phyloP scores from a whole-genome alignment of 2,888 invertebrate species.

The Choristoneura rosaceana region DNA sequence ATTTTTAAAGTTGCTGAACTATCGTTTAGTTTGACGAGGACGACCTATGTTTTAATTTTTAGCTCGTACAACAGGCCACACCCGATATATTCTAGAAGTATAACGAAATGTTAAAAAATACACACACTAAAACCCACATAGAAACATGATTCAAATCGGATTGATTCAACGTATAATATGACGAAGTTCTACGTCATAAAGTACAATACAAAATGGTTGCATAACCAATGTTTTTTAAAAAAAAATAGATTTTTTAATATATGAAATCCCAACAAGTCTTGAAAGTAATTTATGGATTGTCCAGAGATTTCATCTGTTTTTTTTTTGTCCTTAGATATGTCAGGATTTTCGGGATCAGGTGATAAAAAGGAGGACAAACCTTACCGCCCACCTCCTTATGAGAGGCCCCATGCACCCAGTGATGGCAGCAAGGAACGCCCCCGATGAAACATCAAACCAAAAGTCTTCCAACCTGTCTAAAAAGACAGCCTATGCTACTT shows the following conservation, averaged over 20 bases:
- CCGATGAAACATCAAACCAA: constrained; percentile 31
- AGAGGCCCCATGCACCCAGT: constrained; percentile 61
- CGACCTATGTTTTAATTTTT: too few species aligned
- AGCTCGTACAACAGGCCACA: too few species aligned
- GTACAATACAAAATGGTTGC: neutral
- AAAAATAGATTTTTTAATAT: too few species aligned
- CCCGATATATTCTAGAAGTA: too few species aligned
- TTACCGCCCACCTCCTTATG: constrained; percentile 62
- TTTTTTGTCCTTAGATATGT: constrained; percentile 52
- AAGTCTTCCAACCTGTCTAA: neutral
- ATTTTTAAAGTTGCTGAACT: too few species aligned
- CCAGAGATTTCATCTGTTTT: neutral
- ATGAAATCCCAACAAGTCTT: neutral
- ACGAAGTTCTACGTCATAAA: neutral
- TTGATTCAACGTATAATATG: neutral
- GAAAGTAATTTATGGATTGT: neutral
- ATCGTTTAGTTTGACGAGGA: too few species aligned
- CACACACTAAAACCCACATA: neutral
- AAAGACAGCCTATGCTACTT: neutral
- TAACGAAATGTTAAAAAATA: neutral
- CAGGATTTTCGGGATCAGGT: constrained; percentile 66
- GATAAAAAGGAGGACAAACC: constrained; percentile 61
- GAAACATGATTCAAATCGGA: neutral
- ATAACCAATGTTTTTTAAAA: neutral
- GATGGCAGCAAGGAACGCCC: constrained; percentile 56